phyloP scores from a whole-genome alignment of 2,888 invertebrate genomes.

The Chalcosyrphus nemorum region DNA sequence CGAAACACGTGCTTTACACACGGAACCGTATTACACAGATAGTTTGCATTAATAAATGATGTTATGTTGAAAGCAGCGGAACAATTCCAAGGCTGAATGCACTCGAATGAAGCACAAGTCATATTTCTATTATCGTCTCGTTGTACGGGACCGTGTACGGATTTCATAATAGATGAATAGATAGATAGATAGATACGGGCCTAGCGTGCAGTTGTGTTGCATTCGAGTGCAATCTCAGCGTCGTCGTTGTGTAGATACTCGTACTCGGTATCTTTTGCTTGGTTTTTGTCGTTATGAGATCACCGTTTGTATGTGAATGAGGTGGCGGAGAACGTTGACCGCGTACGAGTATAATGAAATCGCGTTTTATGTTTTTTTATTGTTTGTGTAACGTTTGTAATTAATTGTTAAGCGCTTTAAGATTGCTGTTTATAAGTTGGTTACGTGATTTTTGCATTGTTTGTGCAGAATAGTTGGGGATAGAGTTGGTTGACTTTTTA shows the following conservation, averaged over 20 bases:
- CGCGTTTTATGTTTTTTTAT: slow-evolving; percentile 46
- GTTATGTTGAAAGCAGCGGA: slow-evolving; percentile 54
- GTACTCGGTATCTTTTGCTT: background rate
- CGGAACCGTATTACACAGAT: slow-evolving; percentile 31
- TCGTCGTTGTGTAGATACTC: background rate
- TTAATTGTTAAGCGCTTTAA: slow-evolving; percentile 41
- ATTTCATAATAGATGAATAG: slow-evolving; percentile 54
- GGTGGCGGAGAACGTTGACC: slow-evolving; percentile 65
- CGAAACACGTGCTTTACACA: slow-evolving; percentile 33
- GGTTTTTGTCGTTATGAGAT: slow-evolving; percentile 45
- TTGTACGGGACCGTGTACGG: slow-evolving; percentile 16
- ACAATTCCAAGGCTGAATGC: slow-evolving; percentile 67
- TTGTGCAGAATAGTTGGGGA: background rate
- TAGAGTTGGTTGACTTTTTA: background rate
- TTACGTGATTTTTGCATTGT: background rate
- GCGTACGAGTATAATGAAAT: slow-evolving; percentile 55
- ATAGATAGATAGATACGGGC: too few species aligned
- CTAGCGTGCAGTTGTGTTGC: background rate
- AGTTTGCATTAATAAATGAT: slow-evolving; percentile 32
- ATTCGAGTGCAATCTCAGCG: background rate
- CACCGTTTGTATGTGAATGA: slow-evolving; percentile 36
- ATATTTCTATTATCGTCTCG: slow-evolving; percentile 47
- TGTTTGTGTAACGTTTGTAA: slow-evolving; percentile 47
- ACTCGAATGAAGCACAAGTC: slow-evolving; percentile 42
- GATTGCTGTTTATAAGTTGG: slow-evolving; percentile 2